phyloP scores from a whole-genome alignment of 2,888 invertebrate species.

The Platycheirus albimanus region DNA sequence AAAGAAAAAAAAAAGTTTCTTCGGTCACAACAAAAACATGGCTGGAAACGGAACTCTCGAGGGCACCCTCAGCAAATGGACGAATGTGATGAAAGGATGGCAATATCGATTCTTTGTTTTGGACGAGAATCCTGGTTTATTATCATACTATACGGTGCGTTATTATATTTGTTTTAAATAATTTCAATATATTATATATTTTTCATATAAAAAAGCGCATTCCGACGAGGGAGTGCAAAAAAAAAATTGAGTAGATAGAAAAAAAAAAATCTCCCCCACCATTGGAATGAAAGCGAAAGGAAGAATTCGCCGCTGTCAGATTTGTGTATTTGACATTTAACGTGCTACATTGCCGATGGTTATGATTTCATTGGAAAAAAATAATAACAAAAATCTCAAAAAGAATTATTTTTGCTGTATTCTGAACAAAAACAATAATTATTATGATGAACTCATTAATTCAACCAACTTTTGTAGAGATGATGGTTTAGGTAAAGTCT shows the following conservation, averaged over 20 bases:
- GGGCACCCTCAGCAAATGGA: slow-evolving; percentile 83
- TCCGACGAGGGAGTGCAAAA: slow-evolving; percentile 13
- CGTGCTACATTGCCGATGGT: background rate
- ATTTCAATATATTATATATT: background rate
- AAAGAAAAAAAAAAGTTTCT: background rate
- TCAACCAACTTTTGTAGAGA: too few species aligned
- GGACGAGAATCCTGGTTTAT: slow-evolving; percentile 96
- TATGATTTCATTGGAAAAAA: background rate
- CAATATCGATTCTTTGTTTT: slow-evolving; percentile 99
- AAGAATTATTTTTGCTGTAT: background rate
- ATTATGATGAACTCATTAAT: too few species aligned
- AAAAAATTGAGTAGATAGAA: slow-evolving; percentile 7
- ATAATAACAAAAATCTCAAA: slow-evolving; percentile 18
- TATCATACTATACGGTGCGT: slow-evolving; percentile 99
- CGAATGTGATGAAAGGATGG: slow-evolving; percentile 89
- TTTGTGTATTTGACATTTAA: slow-evolving; percentile 6
- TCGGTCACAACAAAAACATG: slow-evolving; percentile 48
- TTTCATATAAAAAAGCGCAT: slow-evolving; percentile 16
- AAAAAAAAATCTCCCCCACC: background rate
- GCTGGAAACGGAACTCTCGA: slow-evolving; percentile 79
- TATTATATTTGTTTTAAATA: slow-evolving; percentile 6
- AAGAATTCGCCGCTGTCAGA: slow-evolving; percentile 29
- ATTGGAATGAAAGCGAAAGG: background rate
- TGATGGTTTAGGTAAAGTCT: too few species aligned
- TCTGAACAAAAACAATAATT: background rate